phyloP scores from a whole-genome alignment of 1,140 invertebrate genomes.

The Ceratina calcarata region DNA sequence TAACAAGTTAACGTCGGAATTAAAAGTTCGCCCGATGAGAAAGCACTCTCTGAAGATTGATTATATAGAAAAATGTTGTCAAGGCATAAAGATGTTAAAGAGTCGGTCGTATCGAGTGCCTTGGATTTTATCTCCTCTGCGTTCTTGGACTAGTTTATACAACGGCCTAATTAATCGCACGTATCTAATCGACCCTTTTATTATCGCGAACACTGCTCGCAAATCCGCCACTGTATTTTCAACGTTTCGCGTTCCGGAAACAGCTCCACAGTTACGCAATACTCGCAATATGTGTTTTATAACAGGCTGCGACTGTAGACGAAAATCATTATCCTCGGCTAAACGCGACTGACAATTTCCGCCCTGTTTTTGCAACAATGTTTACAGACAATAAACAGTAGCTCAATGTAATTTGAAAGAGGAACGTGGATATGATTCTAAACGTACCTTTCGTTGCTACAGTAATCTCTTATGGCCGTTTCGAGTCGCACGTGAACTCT shows the following conservation, averaged over 20 bases:
- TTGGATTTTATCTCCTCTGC: background rate
- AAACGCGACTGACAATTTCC: background rate
- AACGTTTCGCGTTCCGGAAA: no score
- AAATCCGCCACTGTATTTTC: background rate
- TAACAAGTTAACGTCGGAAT: background rate
- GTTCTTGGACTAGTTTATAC: background rate
- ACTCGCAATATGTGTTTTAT: background rate
- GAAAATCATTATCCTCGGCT: background rate
- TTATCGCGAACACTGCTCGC: no score
- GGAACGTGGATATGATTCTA: no score
- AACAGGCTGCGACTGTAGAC: background rate
- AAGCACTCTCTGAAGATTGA: background rate
- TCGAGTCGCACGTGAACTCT: no score
- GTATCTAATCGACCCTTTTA: conserved; percentile 12
- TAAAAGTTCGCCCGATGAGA: background rate
- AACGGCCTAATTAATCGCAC: background rate
- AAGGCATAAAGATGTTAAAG: no score
- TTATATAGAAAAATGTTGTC: no score
- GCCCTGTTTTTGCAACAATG: no score
- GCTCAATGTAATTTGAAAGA: no score
- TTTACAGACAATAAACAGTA: no score
- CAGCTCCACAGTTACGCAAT: background rate
- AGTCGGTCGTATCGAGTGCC: no score
- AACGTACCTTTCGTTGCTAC: no score
- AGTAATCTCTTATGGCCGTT: no score